A percentile compares a stretch with the other conserved stretches of the same genome.
Conservation (phyloP, 1,140 invertebrate genomes). For the Oreohelix idahoensis region DNA sequence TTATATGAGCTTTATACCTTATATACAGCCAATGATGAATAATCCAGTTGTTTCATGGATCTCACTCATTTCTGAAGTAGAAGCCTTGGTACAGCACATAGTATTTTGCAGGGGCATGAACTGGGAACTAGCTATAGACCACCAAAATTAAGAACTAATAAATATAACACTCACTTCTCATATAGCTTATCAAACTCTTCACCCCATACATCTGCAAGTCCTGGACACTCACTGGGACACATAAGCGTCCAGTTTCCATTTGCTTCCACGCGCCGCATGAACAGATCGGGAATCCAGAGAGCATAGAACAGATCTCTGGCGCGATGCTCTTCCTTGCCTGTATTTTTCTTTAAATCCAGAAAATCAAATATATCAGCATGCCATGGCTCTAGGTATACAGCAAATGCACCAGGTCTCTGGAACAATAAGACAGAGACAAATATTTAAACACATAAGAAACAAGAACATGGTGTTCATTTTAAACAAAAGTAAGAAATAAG, state of each 20-base stretch:
- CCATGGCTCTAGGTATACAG: slow-evolving; percentile 99
- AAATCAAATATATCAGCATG: slow-evolving; percentile 98
- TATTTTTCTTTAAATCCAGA: slow-evolving; percentile 94
- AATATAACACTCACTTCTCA: slow-evolving; percentile 75
- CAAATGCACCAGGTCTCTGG: slow-evolving; percentile 97
- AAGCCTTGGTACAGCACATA: too few species aligned
- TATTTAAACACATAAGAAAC: too few species aligned
- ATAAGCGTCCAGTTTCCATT: slow-evolving; percentile 94
- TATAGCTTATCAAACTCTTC: slow-evolving; percentile 95
- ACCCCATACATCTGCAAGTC: slow-evolving; percentile 92
- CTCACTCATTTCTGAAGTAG: too few species aligned
- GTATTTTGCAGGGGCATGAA: too few species aligned
- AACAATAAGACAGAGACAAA: too few species aligned
- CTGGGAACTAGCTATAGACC: too few species aligned
- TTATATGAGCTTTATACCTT: too few species aligned
- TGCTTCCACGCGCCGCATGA: slow-evolving; percentile 95
- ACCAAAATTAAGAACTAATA: background rate
- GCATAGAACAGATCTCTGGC: slow-evolving; percentile 98
- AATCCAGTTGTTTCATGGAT: too few species aligned
- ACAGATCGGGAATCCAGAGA: slow-evolving; percentile 98
- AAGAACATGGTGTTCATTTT: too few species aligned
- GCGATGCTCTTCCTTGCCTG: slow-evolving; percentile 67
- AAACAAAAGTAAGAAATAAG: too few species aligned
- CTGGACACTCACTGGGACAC: slow-evolving; percentile 95
- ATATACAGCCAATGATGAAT: too few species aligned